Percentiles rank a stretch among this genome's conserved stretches.
These are phyloP conservation scores for Tetrao urogallus DNA, from an alignment of 2,113 vertebrate genomes.

Conservation along the genomic window DNA sequence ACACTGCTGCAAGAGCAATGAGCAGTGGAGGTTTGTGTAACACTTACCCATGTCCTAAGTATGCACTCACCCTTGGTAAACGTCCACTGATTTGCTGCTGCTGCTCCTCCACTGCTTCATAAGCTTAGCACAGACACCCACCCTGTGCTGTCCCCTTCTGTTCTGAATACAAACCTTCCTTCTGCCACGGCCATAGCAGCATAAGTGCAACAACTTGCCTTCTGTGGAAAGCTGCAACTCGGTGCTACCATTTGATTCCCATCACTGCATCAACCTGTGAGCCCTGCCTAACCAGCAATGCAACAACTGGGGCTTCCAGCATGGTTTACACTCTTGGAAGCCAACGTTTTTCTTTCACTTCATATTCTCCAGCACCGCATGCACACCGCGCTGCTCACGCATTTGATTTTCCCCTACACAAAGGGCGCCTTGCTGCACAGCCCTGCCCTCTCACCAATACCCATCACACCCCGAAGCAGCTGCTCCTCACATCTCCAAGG, in stretches of 20 bases:
- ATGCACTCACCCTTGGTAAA: background rate
- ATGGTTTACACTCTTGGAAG: background rate
- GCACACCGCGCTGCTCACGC: background rate
- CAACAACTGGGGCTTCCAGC: background rate
- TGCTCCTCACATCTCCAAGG: background rate
- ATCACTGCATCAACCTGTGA: background rate
- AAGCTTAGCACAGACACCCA: background rate
- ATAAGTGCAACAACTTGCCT: accelerated
- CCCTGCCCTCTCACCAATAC: background rate
- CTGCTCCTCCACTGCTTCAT: background rate
- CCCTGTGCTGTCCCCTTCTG: background rate
- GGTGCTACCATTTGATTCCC: background rate
- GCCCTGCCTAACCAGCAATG: background rate
- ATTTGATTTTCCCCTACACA: background rate
- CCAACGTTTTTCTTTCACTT: background rate
- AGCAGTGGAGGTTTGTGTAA: background rate
- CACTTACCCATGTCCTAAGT: background rate
- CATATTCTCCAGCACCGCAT: background rate
- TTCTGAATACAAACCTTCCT: background rate
- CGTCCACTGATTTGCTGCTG: background rate
- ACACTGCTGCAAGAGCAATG: background rate
- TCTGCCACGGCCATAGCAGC: background rate
- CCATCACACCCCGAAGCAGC: background rate
- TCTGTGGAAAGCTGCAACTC: accelerated
- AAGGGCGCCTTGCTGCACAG: background rate